Evolutionary conservation across 2,113 vertebrate species (phyloP).

Genomic region (Xenus cinereus): DNA sequence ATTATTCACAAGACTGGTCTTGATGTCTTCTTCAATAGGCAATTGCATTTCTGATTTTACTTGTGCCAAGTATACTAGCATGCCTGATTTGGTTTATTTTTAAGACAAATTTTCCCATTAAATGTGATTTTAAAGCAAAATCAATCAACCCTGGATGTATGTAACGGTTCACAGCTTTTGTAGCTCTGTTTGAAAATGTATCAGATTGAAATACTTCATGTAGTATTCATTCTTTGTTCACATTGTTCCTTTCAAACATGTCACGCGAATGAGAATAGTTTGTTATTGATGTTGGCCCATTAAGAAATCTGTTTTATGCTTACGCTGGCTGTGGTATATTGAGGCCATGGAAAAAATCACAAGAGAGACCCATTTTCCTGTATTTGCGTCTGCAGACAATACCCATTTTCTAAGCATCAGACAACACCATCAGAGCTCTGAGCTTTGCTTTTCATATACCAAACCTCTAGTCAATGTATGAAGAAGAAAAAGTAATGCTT

Average conservation of each 20-base stretch:
- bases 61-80: background rate
- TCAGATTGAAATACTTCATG: background rate
- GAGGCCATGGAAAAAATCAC: background rate
- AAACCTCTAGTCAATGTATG: background rate
- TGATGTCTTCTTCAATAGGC: background rate
- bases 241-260: conserved; percentile 10
- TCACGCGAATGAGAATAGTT: background rate
- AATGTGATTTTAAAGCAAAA: background rate
- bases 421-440: background rate
- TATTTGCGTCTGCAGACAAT: background rate
- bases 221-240: background rate
- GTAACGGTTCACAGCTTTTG: background rate
- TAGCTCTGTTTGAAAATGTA: background rate
- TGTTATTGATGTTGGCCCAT: conserved; percentile 25
- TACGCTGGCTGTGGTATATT: background rate
- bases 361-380: background rate
- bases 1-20: background rate
- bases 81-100: background rate
- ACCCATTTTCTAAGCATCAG: background rate
- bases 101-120: background rate
- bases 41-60: background rate
- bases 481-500: background rate
- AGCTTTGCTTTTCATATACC: background rate
- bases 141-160: background rate
- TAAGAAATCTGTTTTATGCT: conserved; percentile 12